phyloP scores from a whole-genome alignment of 2,888 invertebrate species.

The Digitonthophagus gazella region DNA sequence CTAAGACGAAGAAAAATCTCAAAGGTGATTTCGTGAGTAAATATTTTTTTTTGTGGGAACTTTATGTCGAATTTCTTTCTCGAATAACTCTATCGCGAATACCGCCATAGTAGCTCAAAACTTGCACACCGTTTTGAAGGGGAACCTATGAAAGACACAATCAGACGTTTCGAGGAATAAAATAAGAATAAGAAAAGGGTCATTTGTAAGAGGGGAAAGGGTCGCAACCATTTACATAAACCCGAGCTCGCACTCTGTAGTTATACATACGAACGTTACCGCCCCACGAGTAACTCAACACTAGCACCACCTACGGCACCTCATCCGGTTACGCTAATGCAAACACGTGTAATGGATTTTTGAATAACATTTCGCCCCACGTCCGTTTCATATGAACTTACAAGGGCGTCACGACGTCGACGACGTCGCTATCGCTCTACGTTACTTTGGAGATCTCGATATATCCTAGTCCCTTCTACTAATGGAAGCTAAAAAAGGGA shows the following conservation, averaged over 20 bases:
- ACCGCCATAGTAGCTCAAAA: no score
- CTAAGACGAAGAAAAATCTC: not conserved
- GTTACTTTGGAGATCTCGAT: no score
- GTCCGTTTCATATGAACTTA: not conserved
- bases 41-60: not conserved
- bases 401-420: not conserved
- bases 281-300: not conserved
- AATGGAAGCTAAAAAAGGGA: not conserved
- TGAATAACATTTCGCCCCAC: constrained; percentile 10
- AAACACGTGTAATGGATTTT: constrained; percentile 15
- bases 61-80: no score
- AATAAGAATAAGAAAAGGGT: constrained; percentile 14
- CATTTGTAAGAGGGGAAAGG: not conserved
- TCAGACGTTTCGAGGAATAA: not conserved
- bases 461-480: not conserved
- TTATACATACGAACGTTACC: not conserved
- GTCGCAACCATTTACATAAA: constrained; percentile 10
- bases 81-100: not conserved
- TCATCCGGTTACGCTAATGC: constrained; percentile 15
- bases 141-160: not conserved
- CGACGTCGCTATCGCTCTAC: not conserved
- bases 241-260: not conserved
- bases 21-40: not conserved
- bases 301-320: constrained; percentile 2
- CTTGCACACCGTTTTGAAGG: not conserved